Percentiles rank a stretch among this genome's conserved stretches.
Conservation (phyloP, 35 echinoderm and acorn worm species). For the Chiridota heheva region DNA sequence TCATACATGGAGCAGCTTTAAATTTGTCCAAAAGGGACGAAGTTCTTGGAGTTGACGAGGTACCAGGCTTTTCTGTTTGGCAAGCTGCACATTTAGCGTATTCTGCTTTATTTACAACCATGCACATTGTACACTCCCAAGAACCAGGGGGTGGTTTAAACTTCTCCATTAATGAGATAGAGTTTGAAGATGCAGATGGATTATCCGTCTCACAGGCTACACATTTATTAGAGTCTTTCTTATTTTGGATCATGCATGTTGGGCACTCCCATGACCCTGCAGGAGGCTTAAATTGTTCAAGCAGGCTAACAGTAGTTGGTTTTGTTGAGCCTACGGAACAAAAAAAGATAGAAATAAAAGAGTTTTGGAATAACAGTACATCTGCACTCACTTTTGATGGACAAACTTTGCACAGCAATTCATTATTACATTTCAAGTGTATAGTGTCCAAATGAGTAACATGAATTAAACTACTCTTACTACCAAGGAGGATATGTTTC, state of each 20-base stretch:
- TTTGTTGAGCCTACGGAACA: too few species aligned
- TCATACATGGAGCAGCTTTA: constrained; percentile 19
- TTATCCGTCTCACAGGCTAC: constrained; percentile 35
- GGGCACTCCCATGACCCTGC: constrained; percentile 71
- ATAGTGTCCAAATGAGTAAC: too few species aligned
- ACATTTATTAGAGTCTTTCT: constrained; percentile 49
- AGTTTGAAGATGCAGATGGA: constrained; percentile 32
- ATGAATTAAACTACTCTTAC: too few species aligned
- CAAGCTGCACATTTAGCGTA: constrained; percentile 39
- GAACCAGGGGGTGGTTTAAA: not conserved
- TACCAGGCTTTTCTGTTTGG: not conserved
- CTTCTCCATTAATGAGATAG: not conserved
- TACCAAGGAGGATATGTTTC: too few species aligned
- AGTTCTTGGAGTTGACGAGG: not conserved
- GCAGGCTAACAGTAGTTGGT: too few species aligned
- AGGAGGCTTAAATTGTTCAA: constrained; percentile 71
- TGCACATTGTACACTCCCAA: constrained; percentile 21
- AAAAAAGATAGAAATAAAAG: not conserved
- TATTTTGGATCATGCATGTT: constrained; percentile 62
- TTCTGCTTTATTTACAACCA: constrained; percentile 26
- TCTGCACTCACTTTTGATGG: too few species aligned
- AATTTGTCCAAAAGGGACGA: constrained; percentile 33
- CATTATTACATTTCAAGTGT: too few species aligned
- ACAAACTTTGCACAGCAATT: too few species aligned
- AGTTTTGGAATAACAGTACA: too few species aligned